Percentiles rank a stretch among this genome's conserved stretches.
phyloP scores from a whole-genome alignment of 2,113 vertebrate species.

The Melospiza georgiana region DNA sequence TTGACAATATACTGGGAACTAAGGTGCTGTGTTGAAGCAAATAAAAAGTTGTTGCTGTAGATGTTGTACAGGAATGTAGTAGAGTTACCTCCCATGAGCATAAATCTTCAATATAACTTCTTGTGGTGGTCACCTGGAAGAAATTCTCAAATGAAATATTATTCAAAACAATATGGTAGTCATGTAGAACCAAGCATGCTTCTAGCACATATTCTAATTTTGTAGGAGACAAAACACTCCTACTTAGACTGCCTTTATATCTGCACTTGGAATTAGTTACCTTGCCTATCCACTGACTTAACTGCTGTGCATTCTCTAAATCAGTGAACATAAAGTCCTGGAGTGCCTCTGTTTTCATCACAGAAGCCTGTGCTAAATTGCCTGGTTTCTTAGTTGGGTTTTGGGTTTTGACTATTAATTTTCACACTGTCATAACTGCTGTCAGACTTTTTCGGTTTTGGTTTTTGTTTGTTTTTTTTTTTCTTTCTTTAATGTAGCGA shows the following conservation, averaged over 20 bases:
- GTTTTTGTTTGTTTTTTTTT: neutral
- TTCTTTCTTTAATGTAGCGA: neutral
- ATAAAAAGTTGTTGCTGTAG: neutral
- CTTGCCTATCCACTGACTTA: neutral
- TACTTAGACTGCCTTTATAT: neutral
- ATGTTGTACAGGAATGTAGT: neutral
- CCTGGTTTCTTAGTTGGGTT: neutral
- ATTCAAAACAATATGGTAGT: neutral
- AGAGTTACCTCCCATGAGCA: neutral
- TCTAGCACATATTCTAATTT: neutral
- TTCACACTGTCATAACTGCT: neutral
- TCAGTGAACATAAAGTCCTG: neutral
- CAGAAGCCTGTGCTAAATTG: neutral
- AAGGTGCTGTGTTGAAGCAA: neutral
- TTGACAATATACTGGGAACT: neutral
- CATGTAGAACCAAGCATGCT: neutral
- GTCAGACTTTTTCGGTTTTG: neutral
- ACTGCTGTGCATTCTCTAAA: neutral
- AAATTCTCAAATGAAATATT: neutral
- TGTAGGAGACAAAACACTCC: neutral
- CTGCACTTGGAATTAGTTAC: neutral
- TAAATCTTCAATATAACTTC: neutral
- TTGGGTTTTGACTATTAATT: neutral
- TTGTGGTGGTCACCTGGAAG: neutral
- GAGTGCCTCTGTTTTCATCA: neutral